These are phyloP conservation scores for Salticus scenicus DNA, from an alignment of 2,888 invertebrate species.

Conservation along the genomic window DNA sequence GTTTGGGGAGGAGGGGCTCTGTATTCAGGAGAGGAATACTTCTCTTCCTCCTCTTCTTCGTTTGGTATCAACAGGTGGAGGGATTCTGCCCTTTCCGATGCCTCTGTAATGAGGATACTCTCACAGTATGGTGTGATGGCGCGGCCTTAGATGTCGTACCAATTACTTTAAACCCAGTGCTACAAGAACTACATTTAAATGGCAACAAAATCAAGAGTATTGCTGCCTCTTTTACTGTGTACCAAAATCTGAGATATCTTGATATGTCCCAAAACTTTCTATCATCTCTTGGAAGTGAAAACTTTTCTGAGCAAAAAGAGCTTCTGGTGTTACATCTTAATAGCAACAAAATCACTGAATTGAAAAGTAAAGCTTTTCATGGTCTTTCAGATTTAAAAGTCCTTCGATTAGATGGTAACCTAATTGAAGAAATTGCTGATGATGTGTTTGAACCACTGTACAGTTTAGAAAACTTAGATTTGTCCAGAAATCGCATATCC, in stretches of 20 bases:
- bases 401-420: conserved; percentile 77
- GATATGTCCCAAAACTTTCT: conserved; percentile 90
- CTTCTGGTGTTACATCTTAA: conserved; percentile 86
- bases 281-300: conserved; percentile 84
- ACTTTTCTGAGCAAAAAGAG: conserved; percentile 86
- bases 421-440: conserved; percentile 58
- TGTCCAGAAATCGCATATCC: conserved; percentile 87
- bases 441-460: conserved; percentile 76
- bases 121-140: conserved; percentile 85
- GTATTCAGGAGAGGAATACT: conserved; percentile 24
- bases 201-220: conserved; percentile 88
- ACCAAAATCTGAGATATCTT: conserved; percentile 85
- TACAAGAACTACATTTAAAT: conserved; percentile 83
- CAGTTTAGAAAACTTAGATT: conserved; percentile 83
- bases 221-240: conserved; percentile 83
- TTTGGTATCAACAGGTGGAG: conserved; percentile 14
- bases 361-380: conserved; percentile 84
- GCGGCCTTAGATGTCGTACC: conserved; percentile 89
- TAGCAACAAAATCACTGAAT: conserved; percentile 84
- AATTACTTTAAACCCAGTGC: conserved; percentile 87
- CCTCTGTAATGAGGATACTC: conserved; percentile 87
- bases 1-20: conserved; percentile 36
- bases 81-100: conserved; percentile 86
- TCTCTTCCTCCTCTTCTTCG: conserved; percentile 29
- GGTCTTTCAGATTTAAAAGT: conserved; percentile 85